Conservation (phyloP, 1,140 invertebrate species). For the Proctacanthus coquilletti region DNA sequence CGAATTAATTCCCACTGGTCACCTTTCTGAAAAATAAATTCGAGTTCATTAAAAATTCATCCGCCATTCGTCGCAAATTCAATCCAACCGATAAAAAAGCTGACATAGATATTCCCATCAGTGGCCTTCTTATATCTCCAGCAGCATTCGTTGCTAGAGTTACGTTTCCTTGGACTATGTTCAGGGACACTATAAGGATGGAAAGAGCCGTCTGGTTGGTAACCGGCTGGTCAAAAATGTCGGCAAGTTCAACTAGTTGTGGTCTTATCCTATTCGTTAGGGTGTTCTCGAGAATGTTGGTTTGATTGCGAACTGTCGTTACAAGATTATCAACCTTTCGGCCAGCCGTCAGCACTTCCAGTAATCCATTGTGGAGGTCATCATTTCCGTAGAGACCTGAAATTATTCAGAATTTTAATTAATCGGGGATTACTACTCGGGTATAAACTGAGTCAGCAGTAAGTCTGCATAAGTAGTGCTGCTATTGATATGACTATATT, state of each 20-base stretch:
- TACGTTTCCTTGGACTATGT: slow-evolving; percentile 50
- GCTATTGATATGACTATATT: too few relatives aligned
- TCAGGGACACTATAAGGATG: slow-evolving; percentile 45
- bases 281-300: slow-evolving; percentile 41
- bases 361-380: slow-evolving; percentile 77
- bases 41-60: too few relatives aligned
- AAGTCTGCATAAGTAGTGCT: too few relatives aligned
- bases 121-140: slow-evolving; percentile 52
- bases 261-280: slow-evolving; percentile 48
- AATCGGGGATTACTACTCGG: too few relatives aligned
- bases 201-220: slow-evolving; percentile 56
- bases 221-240: slow-evolving; percentile 56
- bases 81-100: slow-evolving; percentile 44
- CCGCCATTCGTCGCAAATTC: too few relatives aligned
- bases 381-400: slow-evolving; percentile 80
- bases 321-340: slow-evolving; percentile 60
- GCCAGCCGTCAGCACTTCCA: slow-evolving; percentile 60
- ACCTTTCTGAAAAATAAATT: slow-evolving; percentile 27
- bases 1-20: slow-evolving; percentile 46
- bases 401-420: neutral
- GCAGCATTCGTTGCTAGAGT: slow-evolving; percentile 51
- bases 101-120: slow-evolving; percentile 49
- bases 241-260: slow-evolving; percentile 48
- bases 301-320: slow-evolving; percentile 58
- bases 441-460: too few relatives aligned